Evolutionary conservation across 1,140 invertebrate genomes (phyloP).

Genomic region (Diachasmimorpha longicaudata): DNA sequence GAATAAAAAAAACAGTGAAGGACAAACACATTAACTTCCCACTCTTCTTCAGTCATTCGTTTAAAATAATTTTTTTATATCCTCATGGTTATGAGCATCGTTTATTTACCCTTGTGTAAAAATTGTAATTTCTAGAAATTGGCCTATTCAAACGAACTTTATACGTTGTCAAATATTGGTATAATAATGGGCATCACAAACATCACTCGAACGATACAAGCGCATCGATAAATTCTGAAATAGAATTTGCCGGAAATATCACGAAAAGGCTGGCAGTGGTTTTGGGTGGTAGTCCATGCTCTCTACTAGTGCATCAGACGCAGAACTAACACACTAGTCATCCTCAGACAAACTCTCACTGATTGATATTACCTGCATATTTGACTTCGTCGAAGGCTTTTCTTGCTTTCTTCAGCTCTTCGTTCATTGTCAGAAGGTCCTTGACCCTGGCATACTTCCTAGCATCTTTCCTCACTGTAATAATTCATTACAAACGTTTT

Average conservation of each 20-base stretch:
- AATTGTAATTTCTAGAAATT: no score
- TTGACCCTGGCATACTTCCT: constrained; percentile 98
- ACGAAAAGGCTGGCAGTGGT: no score
- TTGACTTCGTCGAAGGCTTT: constrained; percentile 99
- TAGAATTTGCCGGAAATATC: no score
- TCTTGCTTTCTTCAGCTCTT: constrained; percentile 97
- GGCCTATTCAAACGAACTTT: no score
- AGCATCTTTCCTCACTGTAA: constrained; percentile 89
- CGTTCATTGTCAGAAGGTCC: constrained; percentile 98
- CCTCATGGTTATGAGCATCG: no score
- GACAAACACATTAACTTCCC: not conserved
- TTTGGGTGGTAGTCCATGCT: not conserved
- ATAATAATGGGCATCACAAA: no score
- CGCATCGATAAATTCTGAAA: no score
- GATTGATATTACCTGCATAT: constrained; percentile 71
- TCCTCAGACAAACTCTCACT: not conserved
- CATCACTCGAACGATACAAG: no score
- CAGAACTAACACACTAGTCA: not conserved
- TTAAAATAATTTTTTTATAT: not conserved
- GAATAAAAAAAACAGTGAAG: not conserved
- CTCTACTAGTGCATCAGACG: not conserved
- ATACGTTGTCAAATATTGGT: no score
- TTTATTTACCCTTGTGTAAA: no score
- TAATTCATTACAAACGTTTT: constrained; percentile 26
- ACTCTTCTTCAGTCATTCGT: not conserved